A percentile compares a stretch with the other conserved stretches of the same genome.
Conservation (phyloP, 2,888 invertebrate genomes). For the Tetragonisca angustula region DNA sequence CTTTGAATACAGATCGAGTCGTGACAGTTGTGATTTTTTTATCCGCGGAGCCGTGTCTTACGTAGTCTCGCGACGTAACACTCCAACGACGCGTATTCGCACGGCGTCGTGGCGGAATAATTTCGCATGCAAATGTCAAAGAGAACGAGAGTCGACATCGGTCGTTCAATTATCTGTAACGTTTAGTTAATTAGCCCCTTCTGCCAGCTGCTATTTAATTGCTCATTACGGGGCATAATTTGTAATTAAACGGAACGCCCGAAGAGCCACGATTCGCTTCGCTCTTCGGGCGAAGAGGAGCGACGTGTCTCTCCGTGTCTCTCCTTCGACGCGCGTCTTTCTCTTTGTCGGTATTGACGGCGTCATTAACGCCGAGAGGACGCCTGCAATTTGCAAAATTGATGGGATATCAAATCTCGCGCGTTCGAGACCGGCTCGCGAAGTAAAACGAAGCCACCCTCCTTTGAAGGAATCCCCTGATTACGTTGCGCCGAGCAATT, state of each 20-base stretch:
- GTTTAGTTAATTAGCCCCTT: conserved; percentile 54
- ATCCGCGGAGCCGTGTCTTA: no score
- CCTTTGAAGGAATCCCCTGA: conserved; percentile 7
- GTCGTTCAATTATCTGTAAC: conserved; percentile 46
- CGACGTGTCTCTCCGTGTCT: neutral
- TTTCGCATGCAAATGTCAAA: conserved; percentile 50
- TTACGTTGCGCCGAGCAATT: conserved; percentile 5
- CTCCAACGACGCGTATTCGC: no score
- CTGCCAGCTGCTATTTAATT: conserved; percentile 47
- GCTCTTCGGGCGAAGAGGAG: conserved; percentile 45
- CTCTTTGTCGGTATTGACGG: conserved; percentile 6
- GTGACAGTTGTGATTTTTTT: no score
- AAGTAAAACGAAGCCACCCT: neutral
- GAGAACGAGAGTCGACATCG: conserved; percentile 35
- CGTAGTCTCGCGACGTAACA: neutral
- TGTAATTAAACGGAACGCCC: conserved; percentile 52
- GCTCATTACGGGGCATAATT: conserved; percentile 51
- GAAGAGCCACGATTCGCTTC: conserved; percentile 5
- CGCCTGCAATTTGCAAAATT: conserved; percentile 46
- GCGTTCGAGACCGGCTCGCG: neutral
- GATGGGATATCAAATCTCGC: conserved; percentile 36
- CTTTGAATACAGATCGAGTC: no score
- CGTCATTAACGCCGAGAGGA: conserved; percentile 33
- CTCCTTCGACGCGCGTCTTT: neutral
- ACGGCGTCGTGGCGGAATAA: conserved; percentile 29